phyloP scores from a whole-genome alignment of 2,888 invertebrate genomes.

The Drosophila fungiperda region DNA sequence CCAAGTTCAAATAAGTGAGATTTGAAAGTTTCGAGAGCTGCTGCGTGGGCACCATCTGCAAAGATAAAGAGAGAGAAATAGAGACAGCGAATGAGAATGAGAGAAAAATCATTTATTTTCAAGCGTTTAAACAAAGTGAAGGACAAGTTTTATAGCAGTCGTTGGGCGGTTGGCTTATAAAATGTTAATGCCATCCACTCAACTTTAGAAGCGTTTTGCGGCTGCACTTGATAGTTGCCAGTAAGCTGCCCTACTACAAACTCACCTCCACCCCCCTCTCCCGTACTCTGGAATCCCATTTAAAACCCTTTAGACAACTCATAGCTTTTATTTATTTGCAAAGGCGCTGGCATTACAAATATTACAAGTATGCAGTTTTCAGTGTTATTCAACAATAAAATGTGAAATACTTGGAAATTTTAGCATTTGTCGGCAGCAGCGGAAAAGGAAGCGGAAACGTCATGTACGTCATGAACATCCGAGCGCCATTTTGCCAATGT shows the following conservation, averaged over 20 bases:
- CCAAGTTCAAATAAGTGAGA: constrained; percentile 91
- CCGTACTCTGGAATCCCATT: neutral
- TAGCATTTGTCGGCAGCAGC: constrained; percentile 45
- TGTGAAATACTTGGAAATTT: constrained; percentile 61
- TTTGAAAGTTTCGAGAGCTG: constrained; percentile 91
- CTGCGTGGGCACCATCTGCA: constrained; percentile 89
- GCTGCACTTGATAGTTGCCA: constrained; percentile 57
- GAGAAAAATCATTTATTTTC: constrained; percentile 49
- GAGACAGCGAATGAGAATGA: neutral
- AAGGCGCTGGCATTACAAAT: constrained; percentile 36
- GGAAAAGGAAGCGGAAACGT: constrained; percentile 81
- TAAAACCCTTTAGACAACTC: constrained; percentile 15
- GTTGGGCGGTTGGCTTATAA: constrained; percentile 32
- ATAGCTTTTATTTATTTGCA: constrained; percentile 50
- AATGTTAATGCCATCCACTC: constrained; percentile 72
- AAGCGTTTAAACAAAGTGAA: constrained; percentile 51
- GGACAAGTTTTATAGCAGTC: constrained; percentile 33
- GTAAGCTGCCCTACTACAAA: constrained; percentile 3
- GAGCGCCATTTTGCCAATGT: constrained; percentile 54
- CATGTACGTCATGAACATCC: constrained; percentile 80
- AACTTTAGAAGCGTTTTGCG: constrained; percentile 69
- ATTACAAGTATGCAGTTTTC: constrained; percentile 5
- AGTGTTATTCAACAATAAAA: constrained; percentile 60
- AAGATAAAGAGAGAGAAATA: constrained; percentile 30
- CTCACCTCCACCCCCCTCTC: neutral